Base-by-base conservation (phyloP, 1,140 invertebrate species). In the Drosophila ercepeae region DNA sequence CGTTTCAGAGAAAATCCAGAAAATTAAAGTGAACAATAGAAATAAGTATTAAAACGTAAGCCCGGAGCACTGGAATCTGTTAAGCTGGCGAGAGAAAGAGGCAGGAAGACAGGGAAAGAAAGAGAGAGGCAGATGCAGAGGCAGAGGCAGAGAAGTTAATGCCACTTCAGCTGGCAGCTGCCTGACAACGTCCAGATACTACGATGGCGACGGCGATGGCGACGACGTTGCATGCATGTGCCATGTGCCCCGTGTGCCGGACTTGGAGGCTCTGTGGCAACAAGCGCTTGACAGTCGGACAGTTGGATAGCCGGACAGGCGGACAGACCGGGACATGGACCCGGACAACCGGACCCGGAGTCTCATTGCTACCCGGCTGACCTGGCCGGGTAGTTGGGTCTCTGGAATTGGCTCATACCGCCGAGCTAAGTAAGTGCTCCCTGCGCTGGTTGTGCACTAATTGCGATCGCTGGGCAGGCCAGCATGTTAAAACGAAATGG, bases 401-500 rank as follows among this genome's bases (percentile, higher is more conserved):
- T 23, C 13, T 9, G 69, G 27, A 27, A 61, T 32, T n/a, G 8
- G 64, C 53, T 61, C 72, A 57, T 50, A 51, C 16, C 57, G 25
- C 55, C 39, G 39, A 21, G 76, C 32, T 65, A 64, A 78, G 77
- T 64, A 70, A 86, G 64, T 58, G 64, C 54, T 70, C 48, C 54
- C 49, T 48, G 45, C 39, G 6, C 44, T 78, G 70, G 71, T 54
- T 88, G 68, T 72, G 88, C 78, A 90, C 88, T 90, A 90, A 90
- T 90, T 90, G 88, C 84, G 88, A 72, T 57, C 69, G 48, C 39
- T 68, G 58, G 54, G 36, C 39, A 44, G 58, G 46, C 63, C 86
- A 86, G 68, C 78, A 89, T 79, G 89, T 89, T 88, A 89, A 90
- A 90, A 89, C 89, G 75, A 86, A 89, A 90, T 89, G 88, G 82